Percentiles rank a stretch among this genome's conserved stretches.
phyloP scores from a whole-genome alignment of 2,797 vertebrate genomes.

The Anguilla megastoma region DNA sequence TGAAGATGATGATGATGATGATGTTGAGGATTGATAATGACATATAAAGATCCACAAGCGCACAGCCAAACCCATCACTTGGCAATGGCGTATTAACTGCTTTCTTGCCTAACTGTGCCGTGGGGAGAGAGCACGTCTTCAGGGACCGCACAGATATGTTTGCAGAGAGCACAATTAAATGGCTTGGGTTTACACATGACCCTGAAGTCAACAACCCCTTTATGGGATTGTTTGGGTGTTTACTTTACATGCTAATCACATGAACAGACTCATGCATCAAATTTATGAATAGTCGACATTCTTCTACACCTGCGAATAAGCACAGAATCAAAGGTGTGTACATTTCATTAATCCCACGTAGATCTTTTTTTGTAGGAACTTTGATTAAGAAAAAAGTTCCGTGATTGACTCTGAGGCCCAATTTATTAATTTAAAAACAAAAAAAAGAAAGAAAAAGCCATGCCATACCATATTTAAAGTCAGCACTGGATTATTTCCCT shows the following conservation, averaged over 20 bases:
- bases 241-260: not conserved
- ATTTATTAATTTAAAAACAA: not conserved
- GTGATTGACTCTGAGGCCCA: not conserved
- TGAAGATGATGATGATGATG: no score
- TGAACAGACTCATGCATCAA: not conserved
- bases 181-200: not conserved
- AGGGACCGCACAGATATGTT: not conserved
- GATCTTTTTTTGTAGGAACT: not conserved
- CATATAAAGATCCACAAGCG: no score
- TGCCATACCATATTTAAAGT: not conserved
- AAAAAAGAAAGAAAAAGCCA: not conserved
- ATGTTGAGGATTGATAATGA: no score
- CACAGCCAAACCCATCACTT: no score
- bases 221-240: not conserved
- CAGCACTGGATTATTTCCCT: not conserved
- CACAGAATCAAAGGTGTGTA: not conserved
- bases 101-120: no score
- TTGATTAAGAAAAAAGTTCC: not conserved
- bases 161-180: not conserved
- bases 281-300: not conserved
- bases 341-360: not conserved
- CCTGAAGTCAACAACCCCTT: not conserved
- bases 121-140: no score
- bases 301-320: not conserved
- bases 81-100: no score